These are phyloP conservation scores for Cavia porcellus DNA, from an alignment of 2,113 vertebrate genomes.

Conservation along the genomic window DNA sequence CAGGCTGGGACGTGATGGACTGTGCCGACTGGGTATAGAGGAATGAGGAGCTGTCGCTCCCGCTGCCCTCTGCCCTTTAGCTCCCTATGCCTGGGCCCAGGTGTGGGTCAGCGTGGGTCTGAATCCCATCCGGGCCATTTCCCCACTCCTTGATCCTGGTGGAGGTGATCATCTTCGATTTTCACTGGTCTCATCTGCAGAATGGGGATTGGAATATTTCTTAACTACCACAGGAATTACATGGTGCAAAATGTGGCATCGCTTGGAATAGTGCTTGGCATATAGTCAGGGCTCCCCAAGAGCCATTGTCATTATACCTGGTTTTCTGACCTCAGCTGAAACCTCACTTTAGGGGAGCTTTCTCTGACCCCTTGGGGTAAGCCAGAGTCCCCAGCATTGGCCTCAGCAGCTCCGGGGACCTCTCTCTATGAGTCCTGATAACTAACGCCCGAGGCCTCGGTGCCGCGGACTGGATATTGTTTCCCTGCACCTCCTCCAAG, in stretches of 20 bases:
- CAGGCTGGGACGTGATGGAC: background rate
- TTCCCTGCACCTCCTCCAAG: background rate
- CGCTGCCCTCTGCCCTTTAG: too few species aligned
- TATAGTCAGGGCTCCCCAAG: background rate
- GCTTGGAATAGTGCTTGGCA: background rate
- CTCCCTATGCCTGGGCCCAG: too few species aligned
- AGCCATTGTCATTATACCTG: background rate
- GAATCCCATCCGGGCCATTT: too few species aligned
- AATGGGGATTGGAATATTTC: background rate
- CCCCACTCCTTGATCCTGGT: background rate
- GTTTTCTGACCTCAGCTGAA: background rate
- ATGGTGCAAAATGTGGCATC: background rate
- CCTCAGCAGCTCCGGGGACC: background rate
- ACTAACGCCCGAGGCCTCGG: background rate
- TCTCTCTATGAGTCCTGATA: background rate
- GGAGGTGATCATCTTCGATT: background rate
- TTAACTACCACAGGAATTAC: background rate
- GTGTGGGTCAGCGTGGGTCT: background rate
- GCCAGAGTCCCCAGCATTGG: background rate
- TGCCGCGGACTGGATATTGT: fast-evolving
- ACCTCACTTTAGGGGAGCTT: background rate
- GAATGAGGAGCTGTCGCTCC: background rate
- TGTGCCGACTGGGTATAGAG: background rate
- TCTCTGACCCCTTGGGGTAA: background rate
- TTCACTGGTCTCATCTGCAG: background rate